Percentiles rank a stretch among this genome's conserved stretches.
phyloP scores from a whole-genome alignment of 2,888 invertebrate genomes.

The Melanchra persicariae region DNA sequence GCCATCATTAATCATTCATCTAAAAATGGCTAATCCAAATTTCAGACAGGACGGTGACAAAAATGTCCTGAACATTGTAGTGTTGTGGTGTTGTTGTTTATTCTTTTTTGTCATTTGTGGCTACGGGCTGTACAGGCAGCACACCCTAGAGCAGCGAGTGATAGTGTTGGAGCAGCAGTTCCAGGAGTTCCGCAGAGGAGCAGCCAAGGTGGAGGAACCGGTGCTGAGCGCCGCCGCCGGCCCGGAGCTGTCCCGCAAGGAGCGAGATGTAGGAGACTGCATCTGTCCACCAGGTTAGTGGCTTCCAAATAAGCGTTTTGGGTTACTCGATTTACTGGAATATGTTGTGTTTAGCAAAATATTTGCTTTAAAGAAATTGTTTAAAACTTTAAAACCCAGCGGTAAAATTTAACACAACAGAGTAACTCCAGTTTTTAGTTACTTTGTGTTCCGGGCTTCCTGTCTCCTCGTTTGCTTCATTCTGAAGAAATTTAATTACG shows the following conservation, averaged over 20 bases:
- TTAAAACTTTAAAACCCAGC: slow-evolving; percentile 15
- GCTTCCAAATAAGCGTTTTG: background rate
- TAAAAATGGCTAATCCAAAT: slow-evolving; percentile 79
- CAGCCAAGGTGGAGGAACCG: slow-evolving; percentile 61
- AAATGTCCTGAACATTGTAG: slow-evolving; percentile 81
- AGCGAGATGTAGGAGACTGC: slow-evolving; percentile 85
- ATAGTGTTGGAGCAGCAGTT: slow-evolving; percentile 80
- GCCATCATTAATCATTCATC: slow-evolving; percentile 58
- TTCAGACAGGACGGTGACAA: slow-evolving; percentile 75
- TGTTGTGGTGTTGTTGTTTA: slow-evolving; percentile 86
- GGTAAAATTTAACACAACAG: slow-evolving; percentile 28
- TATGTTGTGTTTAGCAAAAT: background rate
- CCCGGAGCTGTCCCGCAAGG: slow-evolving; percentile 75
- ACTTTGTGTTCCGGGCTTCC: slow-evolving; percentile 38
- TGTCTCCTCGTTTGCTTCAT: slow-evolving; percentile 48
- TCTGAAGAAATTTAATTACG: slow-evolving; percentile 59
- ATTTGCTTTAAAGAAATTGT: background rate
- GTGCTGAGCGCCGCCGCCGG: slow-evolving; percentile 59
- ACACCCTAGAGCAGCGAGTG: slow-evolving; percentile 83
- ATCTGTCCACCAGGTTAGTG: slow-evolving; percentile 86
- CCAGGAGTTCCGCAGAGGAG: slow-evolving; percentile 67
- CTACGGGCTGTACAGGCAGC: slow-evolving; percentile 84
- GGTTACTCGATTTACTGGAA: background rate
- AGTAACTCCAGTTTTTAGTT: slow-evolving; percentile 31
- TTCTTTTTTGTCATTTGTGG: slow-evolving; percentile 82